phyloP scores from a whole-genome alignment of 2,797 vertebrate genomes.

The Psittacula derbiana region DNA sequence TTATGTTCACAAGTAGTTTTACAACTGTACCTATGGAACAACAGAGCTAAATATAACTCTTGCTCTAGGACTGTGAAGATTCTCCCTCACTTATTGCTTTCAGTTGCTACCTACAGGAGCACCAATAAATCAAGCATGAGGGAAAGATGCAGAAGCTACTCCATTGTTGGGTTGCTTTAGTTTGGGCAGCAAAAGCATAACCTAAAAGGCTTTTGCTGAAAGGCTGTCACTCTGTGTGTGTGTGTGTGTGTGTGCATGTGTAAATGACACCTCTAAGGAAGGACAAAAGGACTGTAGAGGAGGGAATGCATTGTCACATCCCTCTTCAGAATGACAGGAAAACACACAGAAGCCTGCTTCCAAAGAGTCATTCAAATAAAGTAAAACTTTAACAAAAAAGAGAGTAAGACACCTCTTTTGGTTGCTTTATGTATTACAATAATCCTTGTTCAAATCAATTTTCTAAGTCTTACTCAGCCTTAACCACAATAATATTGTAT shows the following conservation, averaged over 20 bases:
- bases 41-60: background rate
- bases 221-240: background rate
- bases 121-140: background rate
- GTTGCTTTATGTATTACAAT: background rate
- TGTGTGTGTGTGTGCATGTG: background rate
- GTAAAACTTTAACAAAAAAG: background rate
- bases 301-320: background rate
- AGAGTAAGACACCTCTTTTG: background rate
- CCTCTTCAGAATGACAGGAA: background rate
- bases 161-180: background rate
- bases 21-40: background rate
- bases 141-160: background rate
- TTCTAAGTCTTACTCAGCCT: background rate
- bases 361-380: background rate
- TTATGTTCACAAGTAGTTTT: background rate
- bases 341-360: background rate
- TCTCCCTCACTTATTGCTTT: background rate
- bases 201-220: background rate
- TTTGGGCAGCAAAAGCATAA: background rate
- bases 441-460: background rate
- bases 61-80: background rate
- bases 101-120: background rate
- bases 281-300: background rate
- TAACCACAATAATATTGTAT: background rate
- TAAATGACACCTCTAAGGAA: background rate